Percentiles rank a stretch among this genome's conserved stretches.
Conservation (phyloP, 1,140 invertebrate genomes). For the Bombus consobrinus region DNA sequence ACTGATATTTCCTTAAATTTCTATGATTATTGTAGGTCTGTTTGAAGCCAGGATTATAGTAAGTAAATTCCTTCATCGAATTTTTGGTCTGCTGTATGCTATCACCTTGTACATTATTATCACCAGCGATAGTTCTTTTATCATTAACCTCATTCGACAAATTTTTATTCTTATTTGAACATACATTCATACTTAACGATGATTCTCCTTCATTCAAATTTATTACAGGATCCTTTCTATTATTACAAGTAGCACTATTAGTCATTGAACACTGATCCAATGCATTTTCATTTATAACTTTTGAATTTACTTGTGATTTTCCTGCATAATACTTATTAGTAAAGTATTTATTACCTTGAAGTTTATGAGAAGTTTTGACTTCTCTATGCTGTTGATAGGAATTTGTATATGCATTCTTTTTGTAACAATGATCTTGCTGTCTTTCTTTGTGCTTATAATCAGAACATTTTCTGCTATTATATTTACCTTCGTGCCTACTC, state of each 20-base stretch:
- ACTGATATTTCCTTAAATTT: constrained; percentile 39
- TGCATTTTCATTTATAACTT: neutral
- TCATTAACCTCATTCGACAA: constrained; percentile 24
- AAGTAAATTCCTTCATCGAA: constrained; percentile 19
- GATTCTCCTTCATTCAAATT: constrained; percentile 26
- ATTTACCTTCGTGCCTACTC: constrained; percentile 56
- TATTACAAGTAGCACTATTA: constrained; percentile 1
- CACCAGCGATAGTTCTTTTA: constrained; percentile 20
- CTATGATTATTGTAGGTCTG: constrained; percentile 23
- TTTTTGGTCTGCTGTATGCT: constrained; percentile 46
- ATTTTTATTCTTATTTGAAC: constrained; percentile 3
- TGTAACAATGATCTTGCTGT: constrained; percentile 32
- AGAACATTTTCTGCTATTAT: constrained; percentile 56
- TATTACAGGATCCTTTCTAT: constrained; percentile 14
- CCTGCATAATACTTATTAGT: constrained; percentile 57
- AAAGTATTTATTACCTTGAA: constrained; percentile 66
- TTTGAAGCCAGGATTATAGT: constrained; percentile 39
- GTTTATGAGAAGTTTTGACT: constrained; percentile 59
- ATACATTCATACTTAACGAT: constrained; percentile 20
- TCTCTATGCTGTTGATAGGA: constrained; percentile 51
- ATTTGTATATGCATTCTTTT: constrained; percentile 44
- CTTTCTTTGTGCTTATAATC: constrained; percentile 55
- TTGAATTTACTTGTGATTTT: neutral
- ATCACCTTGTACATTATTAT: constrained; percentile 46
- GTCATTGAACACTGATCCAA: too few relatives aligned